Evolutionary conservation across 2,888 invertebrate species (phyloP), one percentile per base, ranked within the genome.

Genomic region (Caradrina clavipalpis): DNA sequence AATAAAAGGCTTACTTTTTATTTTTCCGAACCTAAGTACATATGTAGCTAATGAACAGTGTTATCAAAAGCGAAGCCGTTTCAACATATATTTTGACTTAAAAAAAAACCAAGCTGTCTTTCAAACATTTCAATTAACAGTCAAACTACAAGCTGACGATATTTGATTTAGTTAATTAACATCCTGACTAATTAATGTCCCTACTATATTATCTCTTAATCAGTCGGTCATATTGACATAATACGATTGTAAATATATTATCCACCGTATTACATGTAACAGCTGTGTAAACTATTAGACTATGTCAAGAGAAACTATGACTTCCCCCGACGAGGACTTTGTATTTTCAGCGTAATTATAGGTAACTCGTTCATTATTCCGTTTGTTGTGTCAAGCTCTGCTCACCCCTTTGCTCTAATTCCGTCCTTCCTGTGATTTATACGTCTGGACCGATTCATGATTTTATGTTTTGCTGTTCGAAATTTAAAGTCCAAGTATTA

Each of bases 271-370:
- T 47, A 60, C 26, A 31, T 26, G n/a, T n/a, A n/a, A 45, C 57
- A 17, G 26, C 26, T 65, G 39, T n/a, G 21, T 35, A 69, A 76
- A 79, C 78, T 47, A 7, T 15, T 17, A 19, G 13, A 59, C 17
- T 19, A 19, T 66, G 61, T 58, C 45, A 55, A 73, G 56, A 57
- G 49, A 61, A n/a, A 39, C 39, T 13, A 54, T 66, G 42, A 55
- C n/a, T 54, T 70, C 57, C 60, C 31, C 2, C 19, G 1, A 15
- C 21, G n/a, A 21, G 31, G 42, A 49, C 31, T 49, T 64, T 13
- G 19, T 31, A 13, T 54, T 49, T 55, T 35, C 7, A 55, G 49
- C 3, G n/a, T 26, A 39, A 60, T 39, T 22, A 45, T 51, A 31
- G 6, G 7, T 31, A 11, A 3, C 65, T 66, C 11, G 4, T 21